A percentile compares a stretch with the other conserved stretches of the same genome.
Conservation (phyloP, 1,140 invertebrate species). For the Heliothis subflexa region DNA sequence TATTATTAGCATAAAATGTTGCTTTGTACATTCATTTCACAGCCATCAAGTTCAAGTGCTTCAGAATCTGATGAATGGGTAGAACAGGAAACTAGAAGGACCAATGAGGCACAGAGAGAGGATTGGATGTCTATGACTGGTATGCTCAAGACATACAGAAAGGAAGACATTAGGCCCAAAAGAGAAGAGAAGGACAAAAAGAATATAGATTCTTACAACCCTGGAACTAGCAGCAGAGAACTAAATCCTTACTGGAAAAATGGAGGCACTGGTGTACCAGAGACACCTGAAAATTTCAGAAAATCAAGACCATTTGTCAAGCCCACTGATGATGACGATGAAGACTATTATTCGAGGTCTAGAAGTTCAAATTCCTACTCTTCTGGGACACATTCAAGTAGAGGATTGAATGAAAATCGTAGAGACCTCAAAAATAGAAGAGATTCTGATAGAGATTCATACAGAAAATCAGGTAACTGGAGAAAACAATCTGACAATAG, state of each 20-base stretch:
- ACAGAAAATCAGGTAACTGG: constrained; percentile 64
- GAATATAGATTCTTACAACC: constrained; percentile 88
- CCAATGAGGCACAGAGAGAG: constrained; percentile 68
- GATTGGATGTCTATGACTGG: constrained; percentile 87
- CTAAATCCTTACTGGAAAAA: constrained; percentile 97
- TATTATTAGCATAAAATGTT: constrained; percentile 23
- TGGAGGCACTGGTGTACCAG: constrained; percentile 93
- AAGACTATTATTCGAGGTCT: constrained; percentile 32
- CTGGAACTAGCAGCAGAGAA: constrained; percentile 91
- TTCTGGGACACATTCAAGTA: background rate
- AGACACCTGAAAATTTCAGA: constrained; percentile 64
- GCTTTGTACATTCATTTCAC: constrained; percentile 13
- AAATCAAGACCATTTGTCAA: constrained; percentile 82
- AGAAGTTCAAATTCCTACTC: constrained; percentile 1
- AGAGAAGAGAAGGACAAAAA: constrained; percentile 84
- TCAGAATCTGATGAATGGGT: constrained; percentile 86
- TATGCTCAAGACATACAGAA: constrained; percentile 83
- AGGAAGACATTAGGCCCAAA: constrained; percentile 80
- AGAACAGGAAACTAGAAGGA: constrained; percentile 77
- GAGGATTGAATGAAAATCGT: constrained; percentile 22
- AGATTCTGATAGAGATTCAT: constrained; percentile 38
- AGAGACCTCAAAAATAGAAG: constrained; percentile 43
- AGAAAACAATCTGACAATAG: constrained; percentile 58
- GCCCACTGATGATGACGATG: constrained; percentile 69
- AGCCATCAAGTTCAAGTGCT: constrained; percentile 69